phyloP scores from a whole-genome alignment of 2,888 invertebrate species.

The Orchesellides sinensis region DNA sequence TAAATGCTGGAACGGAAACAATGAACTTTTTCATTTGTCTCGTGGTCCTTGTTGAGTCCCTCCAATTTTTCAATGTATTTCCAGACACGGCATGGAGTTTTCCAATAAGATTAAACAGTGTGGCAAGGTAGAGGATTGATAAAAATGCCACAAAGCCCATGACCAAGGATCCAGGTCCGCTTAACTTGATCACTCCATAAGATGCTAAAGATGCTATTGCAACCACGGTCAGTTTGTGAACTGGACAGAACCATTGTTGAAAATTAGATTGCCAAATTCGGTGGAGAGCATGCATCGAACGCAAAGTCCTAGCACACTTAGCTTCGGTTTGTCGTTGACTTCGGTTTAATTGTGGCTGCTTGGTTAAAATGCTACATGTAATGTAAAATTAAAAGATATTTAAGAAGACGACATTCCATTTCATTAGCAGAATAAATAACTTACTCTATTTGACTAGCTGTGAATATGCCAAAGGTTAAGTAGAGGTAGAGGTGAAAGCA shows the following conservation, averaged over 20 bases:
- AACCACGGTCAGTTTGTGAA: constrained; percentile 10
- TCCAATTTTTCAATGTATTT: constrained; percentile 29
- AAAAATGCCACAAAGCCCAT: constrained; percentile 39
- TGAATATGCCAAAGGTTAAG: too few species aligned
- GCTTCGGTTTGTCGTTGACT: neutral
- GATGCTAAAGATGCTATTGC: constrained; percentile 5
- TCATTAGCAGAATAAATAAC: too few species aligned
- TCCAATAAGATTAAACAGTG: constrained; percentile 35
- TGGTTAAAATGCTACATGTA: neutral
- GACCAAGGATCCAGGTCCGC: constrained; percentile 8
- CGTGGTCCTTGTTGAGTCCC: neutral
- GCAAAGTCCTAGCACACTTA: neutral
- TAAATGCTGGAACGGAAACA: constrained; percentile 12
- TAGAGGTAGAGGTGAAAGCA: too few species aligned
- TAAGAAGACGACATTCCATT: neutral
- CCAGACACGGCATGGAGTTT: constrained; percentile 8
- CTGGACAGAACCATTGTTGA: constrained; percentile 35
- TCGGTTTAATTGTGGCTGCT: neutral
- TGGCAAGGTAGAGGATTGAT: constrained; percentile 15
- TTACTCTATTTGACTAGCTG: too few species aligned
- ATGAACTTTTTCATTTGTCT: constrained; percentile 17
- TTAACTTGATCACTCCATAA: constrained; percentile 38
- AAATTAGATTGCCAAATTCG: constrained; percentile 24
- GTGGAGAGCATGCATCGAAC: constrained; percentile 37
- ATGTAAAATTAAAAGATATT: neutral